These are phyloP conservation scores for Drosophila colorata DNA, from an alignment of 2,888 invertebrate genomes.

Conservation along the genomic window DNA sequence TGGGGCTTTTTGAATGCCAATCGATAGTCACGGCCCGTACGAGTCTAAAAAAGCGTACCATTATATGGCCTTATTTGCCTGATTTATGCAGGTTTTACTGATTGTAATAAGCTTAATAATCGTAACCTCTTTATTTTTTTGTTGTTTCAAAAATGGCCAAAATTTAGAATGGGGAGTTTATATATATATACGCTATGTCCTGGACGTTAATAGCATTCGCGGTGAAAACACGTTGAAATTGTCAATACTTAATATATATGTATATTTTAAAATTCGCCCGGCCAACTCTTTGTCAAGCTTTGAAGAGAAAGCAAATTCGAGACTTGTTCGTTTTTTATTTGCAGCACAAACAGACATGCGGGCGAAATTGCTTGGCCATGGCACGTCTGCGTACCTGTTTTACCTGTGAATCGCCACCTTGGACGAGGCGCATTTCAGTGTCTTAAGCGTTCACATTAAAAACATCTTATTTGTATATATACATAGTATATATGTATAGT, in stretches of 20 bases:
- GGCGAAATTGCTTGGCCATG: neutral
- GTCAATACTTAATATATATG: conserved; percentile 38
- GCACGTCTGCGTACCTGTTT: neutral
- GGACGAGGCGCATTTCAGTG: conserved; percentile 17
- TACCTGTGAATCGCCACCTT: conserved; percentile 41
- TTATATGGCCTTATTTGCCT: too few species aligned
- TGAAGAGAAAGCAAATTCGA: neutral
- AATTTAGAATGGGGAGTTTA: too few species aligned
- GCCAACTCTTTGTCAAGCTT: conserved; percentile 28
- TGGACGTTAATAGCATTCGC: conserved; percentile 56
- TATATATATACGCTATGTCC: too few species aligned
- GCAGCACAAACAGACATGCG: neutral
- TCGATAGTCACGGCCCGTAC: too few species aligned
- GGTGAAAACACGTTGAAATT: conserved; percentile 48
- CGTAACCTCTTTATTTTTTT: too few species aligned
- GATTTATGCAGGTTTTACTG: too few species aligned
- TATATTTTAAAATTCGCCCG: conserved; percentile 23
- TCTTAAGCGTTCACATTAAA: conserved; percentile 35
- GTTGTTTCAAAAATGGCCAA: too few species aligned
- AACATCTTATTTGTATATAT: conserved; percentile 5
- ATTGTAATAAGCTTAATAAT: too few species aligned
- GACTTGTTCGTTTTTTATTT: neutral
- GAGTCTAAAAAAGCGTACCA: too few species aligned
- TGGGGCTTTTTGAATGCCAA: too few species aligned
- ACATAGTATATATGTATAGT: neutral